Evolutionary conservation across 2,113 vertebrate species (phyloP), one percentile per base, ranked within the genome.

Genomic region (Thomomys bottae): DNA sequence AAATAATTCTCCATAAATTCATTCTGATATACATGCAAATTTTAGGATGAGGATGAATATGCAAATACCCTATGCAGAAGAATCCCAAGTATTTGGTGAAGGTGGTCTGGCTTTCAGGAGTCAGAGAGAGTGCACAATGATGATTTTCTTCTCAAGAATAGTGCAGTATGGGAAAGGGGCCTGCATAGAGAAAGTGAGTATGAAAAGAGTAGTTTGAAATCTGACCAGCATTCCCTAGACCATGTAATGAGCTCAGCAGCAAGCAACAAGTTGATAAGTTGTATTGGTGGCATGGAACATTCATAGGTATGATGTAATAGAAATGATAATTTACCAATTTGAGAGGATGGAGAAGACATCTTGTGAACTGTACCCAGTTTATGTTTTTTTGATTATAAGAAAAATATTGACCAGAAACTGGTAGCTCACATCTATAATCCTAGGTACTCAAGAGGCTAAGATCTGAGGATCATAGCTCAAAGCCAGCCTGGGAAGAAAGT

Each of bases 281-380:
- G 34, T 6, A 4, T 0, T 2, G 18, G 28, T 0, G 42, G 68
- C 8, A 4, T 1, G 36, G 11, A 24, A 4, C 49, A 54, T 66
- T 40, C 14, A 70, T 9, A 30, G 0, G 45, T 1, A 23, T 0
- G 30, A 67, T n/a, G 12, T 7, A 24, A 77, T 3, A 1, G 67
- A 84, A 72, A 73, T 8, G 8, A 63, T 64, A n/a, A 40, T 8
- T 54, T 76, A n/a, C 28, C 45, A 61, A 17, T 38, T 32, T 42
- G 17, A 70, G 82, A 40, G 40, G 32, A 77, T 38, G 54, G 26
- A 71, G 36, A 81, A 68, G 36, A 76, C 23, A 24, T 77, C 42
- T 28, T 6, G 21, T 34, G 36, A 71, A 66, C 34, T 8, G 24
- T 59, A 32, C 59, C 73, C 78, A 3, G 15, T 23, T 26, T 63